Base-by-base conservation (phyloP, 2,113 vertebrate genomes). In the Martes martes region DNA sequence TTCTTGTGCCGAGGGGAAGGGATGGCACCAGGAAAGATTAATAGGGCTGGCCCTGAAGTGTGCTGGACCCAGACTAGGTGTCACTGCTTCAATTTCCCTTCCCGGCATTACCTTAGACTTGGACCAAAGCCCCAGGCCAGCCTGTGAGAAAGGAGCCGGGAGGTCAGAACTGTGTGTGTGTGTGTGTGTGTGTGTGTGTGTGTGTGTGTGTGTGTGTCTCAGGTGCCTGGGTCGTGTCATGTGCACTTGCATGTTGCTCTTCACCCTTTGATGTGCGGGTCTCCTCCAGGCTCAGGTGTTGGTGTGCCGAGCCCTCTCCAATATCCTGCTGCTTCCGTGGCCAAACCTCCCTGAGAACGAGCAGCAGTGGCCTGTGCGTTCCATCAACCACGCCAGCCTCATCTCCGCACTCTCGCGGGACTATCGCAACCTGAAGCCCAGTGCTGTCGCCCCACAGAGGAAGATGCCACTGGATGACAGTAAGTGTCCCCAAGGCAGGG, bases 361-460 rank as follows among this genome's bases (percentile, higher is more conserved):
- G 78, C 99, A 99, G 98, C 99, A 99, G 97, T 99, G 99, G 99
- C 99, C 99, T 0, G 99, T 99, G 18, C 99, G 99, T 92, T 99
- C 99, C 89, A 98, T 99, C 98, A 99, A 99, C 98, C 99, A 99
- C 0, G 98, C 98, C 98, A 99, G 98, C 98, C 99, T 99, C 0
- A 96, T 99, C 96, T 99, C 99, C 4, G 99, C 99, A 0, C 99
- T 99, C 80, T 99, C 99, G 0, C 98, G 99, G 61, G 99, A 99
- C 33, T 99, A 99, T 97, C 99, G 99, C 14, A 98, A 97, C 71
- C 98, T 99, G 93, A 99, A 99, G 97, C 98, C 99, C 92, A 99
- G 23, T 2, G 99, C 99, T 57, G 99, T 98, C 94, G 80, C 98
- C 36, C 98, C 99, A 11, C 99, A 99, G 91, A 99, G 99, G 91